phyloP scores from a whole-genome alignment of 2,797 vertebrate species.

The Microhierax caerulescens region DNA sequence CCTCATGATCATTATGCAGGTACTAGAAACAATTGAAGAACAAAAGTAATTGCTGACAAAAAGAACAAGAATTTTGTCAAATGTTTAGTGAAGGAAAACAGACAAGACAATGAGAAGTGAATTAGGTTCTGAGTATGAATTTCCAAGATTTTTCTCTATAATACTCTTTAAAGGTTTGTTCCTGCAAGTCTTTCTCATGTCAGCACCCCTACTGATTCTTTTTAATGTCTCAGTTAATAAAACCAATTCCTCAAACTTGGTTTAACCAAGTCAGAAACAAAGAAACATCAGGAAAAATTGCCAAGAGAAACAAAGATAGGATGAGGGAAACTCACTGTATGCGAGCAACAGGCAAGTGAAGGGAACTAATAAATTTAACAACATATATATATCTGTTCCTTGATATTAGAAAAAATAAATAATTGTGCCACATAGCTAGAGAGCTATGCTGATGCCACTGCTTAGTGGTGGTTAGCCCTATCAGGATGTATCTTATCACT shows the following conservation, averaged over 20 bases:
- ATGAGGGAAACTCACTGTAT: background rate
- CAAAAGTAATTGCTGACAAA: background rate
- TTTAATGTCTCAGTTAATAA: background rate
- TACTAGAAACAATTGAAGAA: background rate
- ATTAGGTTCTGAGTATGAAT: background rate
- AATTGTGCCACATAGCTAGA: background rate
- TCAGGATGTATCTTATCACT: background rate
- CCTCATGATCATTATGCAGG: background rate
- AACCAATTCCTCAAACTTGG: background rate
- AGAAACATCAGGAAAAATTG: background rate
- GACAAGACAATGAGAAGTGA: background rate
- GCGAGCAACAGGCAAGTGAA: background rate
- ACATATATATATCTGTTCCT: background rate
- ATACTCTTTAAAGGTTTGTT: background rate
- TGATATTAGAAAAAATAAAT: background rate
- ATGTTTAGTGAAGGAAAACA: background rate
- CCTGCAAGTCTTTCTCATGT: background rate
- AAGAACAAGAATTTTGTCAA: background rate
- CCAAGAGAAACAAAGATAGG: background rate
- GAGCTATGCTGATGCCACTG: background rate
- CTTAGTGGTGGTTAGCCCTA: background rate
- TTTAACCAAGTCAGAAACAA: background rate
- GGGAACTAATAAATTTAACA: background rate
- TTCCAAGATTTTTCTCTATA: background rate
- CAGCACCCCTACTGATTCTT: background rate